phyloP scores from a whole-genome alignment of 1,140 invertebrate genomes.

The Ips nitidus region DNA sequence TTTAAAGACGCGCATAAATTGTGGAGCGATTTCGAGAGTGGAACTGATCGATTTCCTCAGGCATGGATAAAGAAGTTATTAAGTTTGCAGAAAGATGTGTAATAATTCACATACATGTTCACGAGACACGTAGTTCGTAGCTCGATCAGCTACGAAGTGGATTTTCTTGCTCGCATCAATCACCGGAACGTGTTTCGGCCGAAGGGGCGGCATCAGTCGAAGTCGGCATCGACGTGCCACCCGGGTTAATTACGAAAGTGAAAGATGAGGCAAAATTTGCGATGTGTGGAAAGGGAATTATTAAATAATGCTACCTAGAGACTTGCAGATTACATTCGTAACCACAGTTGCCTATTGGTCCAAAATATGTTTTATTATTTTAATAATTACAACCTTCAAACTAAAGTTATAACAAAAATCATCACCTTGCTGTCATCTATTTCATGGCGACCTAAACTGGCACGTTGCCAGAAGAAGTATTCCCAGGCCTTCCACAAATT shows the following conservation, averaged over 20 bases:
- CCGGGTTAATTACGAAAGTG: slow-evolving; percentile 14
- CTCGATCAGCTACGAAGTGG: slow-evolving; percentile 32
- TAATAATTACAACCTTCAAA: no score
- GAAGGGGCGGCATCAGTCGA: slow-evolving; percentile 11
- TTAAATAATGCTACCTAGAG: neutral
- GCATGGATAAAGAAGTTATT: neutral
- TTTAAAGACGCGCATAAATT: no score
- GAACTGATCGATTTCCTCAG: slow-evolving; percentile 32
- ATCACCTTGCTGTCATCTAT: no score
- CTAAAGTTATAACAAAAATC: no score
- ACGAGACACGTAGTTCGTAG: slow-evolving; percentile 34
- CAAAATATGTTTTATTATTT: no score
- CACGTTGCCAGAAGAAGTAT: no score
- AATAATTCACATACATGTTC: slow-evolving; percentile 38
- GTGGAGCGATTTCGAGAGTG: slow-evolving; percentile 3
- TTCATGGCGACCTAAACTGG: no score
- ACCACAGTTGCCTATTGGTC: no score
- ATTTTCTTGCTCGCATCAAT: slow-evolving; percentile 41
- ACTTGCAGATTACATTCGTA: neutral
- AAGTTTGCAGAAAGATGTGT: slow-evolving; percentile 11
- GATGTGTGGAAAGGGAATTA: neutral
- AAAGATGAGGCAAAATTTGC: neutral
- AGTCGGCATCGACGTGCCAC: slow-evolving; percentile 13
- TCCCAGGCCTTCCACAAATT: no score
- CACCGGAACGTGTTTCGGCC: slow-evolving; percentile 32